These are phyloP conservation scores for Hafferia zeledoni DNA, from an alignment of 2,797 vertebrate species.

Conservation along the genomic window DNA sequence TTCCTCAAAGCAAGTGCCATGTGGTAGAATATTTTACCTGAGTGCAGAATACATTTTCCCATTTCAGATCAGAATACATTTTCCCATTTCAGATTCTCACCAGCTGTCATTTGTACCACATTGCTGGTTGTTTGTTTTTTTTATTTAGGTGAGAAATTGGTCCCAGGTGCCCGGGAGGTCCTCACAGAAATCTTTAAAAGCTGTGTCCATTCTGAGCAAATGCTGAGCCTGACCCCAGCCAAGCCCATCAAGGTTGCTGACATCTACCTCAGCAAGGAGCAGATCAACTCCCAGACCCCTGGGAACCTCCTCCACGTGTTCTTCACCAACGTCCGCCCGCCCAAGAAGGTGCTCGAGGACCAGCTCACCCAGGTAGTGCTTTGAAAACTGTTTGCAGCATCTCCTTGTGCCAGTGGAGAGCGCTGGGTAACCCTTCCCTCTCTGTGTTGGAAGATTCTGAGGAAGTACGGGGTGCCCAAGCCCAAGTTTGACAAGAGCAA, in stretches of 20 bases:
- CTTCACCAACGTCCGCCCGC: slow-evolving; percentile 94
- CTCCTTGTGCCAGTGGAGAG: background rate
- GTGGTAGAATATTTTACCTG: background rate
- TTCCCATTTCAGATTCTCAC: background rate
- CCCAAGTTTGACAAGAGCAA: slow-evolving; percentile 96
- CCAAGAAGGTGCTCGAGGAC: slow-evolving; percentile 96
- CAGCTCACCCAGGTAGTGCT: slow-evolving; percentile 92
- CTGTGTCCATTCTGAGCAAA: slow-evolving; percentile 93
- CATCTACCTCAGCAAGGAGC: slow-evolving; percentile 98
- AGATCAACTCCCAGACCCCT: slow-evolving; percentile 94
- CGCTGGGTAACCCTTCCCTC: background rate
- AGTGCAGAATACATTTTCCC: background rate
- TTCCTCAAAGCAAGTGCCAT: background rate
- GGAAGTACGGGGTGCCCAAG: slow-evolving; percentile 91
- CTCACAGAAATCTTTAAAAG: slow-evolving; percentile 97
- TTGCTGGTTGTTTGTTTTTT: fast-evolving
- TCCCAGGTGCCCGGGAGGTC: slow-evolving; percentile 90
- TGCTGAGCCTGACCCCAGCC: slow-evolving; percentile 90
- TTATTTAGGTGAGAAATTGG: slow-evolving; percentile 89
- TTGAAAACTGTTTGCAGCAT: background rate
- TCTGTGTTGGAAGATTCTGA: slow-evolving; percentile 84
- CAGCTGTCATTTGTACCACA: background rate
- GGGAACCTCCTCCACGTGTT: slow-evolving; percentile 95
- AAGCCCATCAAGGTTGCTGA: slow-evolving; percentile 94
- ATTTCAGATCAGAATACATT: background rate